These are phyloP conservation scores for Naso thynnoides DNA, from an alignment of 2,797 vertebrate genomes.

Conservation along the genomic window DNA sequence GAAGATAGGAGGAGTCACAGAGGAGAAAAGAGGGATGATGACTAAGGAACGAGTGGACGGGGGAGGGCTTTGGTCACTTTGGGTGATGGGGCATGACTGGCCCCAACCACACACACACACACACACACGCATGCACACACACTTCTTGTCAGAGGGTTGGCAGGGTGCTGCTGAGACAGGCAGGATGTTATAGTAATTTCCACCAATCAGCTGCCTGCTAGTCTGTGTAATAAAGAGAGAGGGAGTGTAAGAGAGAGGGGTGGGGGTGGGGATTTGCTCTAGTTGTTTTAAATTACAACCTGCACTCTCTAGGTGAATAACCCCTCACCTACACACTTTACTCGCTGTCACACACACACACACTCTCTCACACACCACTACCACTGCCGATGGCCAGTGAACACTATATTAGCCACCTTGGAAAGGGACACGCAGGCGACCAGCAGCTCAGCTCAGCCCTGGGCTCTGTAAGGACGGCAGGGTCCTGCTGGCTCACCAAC, in stretches of 20 bases:
- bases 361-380: conserved; percentile 37
- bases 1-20: background rate
- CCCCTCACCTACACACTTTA: conserved; percentile 81
- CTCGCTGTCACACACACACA: conserved; percentile 45
- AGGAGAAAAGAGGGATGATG: conserved; percentile 2
- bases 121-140: conserved; percentile 32
- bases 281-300: conserved; percentile 87
- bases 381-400: conserved; percentile 28
- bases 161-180: conserved; percentile 83
- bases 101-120: conserved; percentile 44
- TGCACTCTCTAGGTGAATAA: conserved; percentile 81
- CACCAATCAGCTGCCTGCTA: conserved; percentile 93
- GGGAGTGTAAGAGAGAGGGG: conserved; percentile 39
- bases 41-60: background rate
- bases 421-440: conserved; percentile 16
- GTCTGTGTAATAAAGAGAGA: conserved; percentile 89
- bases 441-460: conserved; percentile 23
- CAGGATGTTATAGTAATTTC: conserved; percentile 92
- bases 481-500: conserved; percentile 69
- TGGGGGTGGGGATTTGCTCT: conserved; percentile 68
- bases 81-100: conserved; percentile 92
- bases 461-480: conserved; percentile 50
- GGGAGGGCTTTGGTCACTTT: conserved; percentile 84
- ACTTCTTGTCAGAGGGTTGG: conserved; percentile 82
- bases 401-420: conserved; percentile 47